Base-by-base conservation (phyloP, 2,113 vertebrate genomes). In the Nothobranchius furzeri region DNA sequence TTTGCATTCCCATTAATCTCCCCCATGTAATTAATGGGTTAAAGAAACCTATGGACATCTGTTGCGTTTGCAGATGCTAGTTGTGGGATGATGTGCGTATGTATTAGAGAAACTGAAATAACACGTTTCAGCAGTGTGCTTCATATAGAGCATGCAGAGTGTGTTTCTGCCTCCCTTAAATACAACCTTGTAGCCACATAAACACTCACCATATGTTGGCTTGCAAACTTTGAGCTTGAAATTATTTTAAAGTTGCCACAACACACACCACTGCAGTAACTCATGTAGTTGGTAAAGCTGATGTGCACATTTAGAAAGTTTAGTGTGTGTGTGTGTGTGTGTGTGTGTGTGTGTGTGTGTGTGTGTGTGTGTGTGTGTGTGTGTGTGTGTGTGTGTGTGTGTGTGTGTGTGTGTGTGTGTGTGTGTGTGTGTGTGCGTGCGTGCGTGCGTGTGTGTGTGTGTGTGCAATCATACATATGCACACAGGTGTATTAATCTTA, bases 111-210 rank as follows among this genome's bases (percentile, higher is more conserved):
- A 45, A 68, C 49, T 60, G 13, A 71, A 82, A 80, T 76, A 62
- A 57, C 46, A 30, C 30, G 30, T 30, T 30, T 30, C 30, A 63
- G 61, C 57, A 60, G 54, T 61, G 35, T 49, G 60, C 79, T 67
- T 9, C 52, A 76, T 85, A 73, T 85, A 83, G 77, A 73, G 75
- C 73, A 59, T 71, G 15, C 30, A 4, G 25, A 30, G 30, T 30
- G 30, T 30, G 30, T 30, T 30, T 4, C 30, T 30, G 30, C 30
- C 30, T 30, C 60, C 70, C 82, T 70, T 87, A 79, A 90, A 79
- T 88, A 73, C 62, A 84, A 79, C 68, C 72, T 62, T 69, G 49
- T 25, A 59, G 63, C 80, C 76, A 79, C 77, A 87, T 70, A 50
- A 75, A 61, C 47, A 51, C 69, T 57, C 13, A 15, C 53, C 67